Base-by-base conservation (phyloP, 2,113 vertebrate species). In the Fukomys damarensis region DNA sequence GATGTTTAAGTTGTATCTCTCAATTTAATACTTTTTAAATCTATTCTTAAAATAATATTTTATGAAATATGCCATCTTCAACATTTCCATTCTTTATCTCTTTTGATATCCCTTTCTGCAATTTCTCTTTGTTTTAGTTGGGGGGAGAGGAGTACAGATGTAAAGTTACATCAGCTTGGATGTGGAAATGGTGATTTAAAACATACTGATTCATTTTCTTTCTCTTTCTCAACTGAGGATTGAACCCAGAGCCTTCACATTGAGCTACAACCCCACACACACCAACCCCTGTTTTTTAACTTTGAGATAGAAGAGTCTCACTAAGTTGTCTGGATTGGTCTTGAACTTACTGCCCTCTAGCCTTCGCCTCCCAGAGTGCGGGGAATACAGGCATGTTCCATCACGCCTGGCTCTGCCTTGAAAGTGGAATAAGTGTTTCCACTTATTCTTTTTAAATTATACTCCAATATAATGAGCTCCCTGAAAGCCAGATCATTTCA, bases 21-120 rank as follows among this genome's bases (percentile, higher is more conserved):
- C 49, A 76, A 54, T 30, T 89, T 93, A 85, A 46, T 85, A 32
- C 41, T 85, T 94, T 83, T 38, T 0, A 87, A 97, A 84, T 94
- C 12, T 89, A 56, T 93, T 85, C 28, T 81, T 95, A 86, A 92
- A 85, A 85, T 84, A 82, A 49, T 43, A 76, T 41, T 86, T 91
- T 35, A 84, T 80, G 13, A 54, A 79, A 83, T 86, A 80, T n/a
- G 35, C 70, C 24, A 13, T 93, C 68, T 92, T 92, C 5, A 41
- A 13, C 72, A 92, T 94, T 92, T 92, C 94, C 38, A 77, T 46
- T 95, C 32, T 52, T 83, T 65, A 32, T 89, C 56, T 68, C 43
- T 87, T 70, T 63, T 72, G 12, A 24, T 72, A 61, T 8, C 24
- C 49, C 41, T 61, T 86, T 93, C 58, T 77, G 30, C 17, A 56